Conservation (phyloP, 2,797 vertebrate genomes). For the Hirundo rustica region DNA sequence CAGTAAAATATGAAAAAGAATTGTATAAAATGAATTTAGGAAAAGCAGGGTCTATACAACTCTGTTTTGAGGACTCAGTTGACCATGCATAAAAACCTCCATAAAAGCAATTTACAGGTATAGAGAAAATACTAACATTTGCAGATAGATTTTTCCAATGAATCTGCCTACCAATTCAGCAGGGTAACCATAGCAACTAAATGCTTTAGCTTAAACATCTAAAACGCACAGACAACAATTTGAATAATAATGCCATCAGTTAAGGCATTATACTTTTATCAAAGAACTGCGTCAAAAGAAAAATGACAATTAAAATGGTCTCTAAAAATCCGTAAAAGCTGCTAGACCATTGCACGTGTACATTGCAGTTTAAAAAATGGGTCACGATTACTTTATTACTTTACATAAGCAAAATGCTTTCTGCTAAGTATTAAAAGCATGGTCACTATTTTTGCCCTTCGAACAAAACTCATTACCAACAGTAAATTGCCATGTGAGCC, state of each 20-base stretch:
- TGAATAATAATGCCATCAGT: conserved; percentile 64
- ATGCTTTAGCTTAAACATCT: conserved; percentile 61
- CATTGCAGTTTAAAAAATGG: background rate
- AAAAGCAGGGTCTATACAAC: background rate
- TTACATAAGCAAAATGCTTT: background rate
- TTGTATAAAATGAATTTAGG: background rate
- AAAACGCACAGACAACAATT: conserved; percentile 66
- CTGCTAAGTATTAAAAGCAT: background rate
- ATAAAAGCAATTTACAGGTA: background rate
- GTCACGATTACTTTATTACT: background rate
- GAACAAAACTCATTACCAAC: background rate
- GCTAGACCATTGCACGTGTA: background rate
- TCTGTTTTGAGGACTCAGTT: background rate
- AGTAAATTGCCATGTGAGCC: background rate
- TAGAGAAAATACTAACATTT: conserved; percentile 45
- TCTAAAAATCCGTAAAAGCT: background rate
- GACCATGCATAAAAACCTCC: background rate
- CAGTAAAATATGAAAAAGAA: background rate
- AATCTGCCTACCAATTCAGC: conserved; percentile 50
- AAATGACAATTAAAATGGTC: conserved; percentile 42
- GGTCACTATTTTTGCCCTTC: background rate
- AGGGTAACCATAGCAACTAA: conserved; percentile 76
- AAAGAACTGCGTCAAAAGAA: conserved; percentile 34
- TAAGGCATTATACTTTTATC: conserved; percentile 33
- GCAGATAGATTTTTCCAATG: conserved; percentile 53